These are phyloP conservation scores for Rhabditoides inermis DNA, from an alignment of 2,888 invertebrate genomes.

Conservation along the genomic window DNA sequence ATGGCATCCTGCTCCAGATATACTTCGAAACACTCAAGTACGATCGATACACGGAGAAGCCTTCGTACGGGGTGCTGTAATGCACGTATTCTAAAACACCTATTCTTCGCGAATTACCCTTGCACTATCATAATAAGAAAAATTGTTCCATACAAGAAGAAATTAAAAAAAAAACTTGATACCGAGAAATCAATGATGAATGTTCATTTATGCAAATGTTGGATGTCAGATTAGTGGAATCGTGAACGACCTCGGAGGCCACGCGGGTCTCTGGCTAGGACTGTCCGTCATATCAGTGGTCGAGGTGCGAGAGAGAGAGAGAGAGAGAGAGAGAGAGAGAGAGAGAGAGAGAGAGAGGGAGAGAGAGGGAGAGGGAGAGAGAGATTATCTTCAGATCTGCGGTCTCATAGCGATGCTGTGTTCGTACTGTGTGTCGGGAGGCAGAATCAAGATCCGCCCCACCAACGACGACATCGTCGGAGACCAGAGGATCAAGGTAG, in stretches of 20 bases:
- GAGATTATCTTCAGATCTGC: not conserved
- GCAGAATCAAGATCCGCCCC: slow-evolving; percentile 20
- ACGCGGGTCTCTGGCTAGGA: slow-evolving; percentile 54
- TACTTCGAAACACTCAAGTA: slow-evolving; percentile 51
- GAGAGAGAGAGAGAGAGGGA: not conserved
- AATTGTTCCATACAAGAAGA: not conserved
- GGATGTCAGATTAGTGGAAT: slow-evolving; percentile 51
- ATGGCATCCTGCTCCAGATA: slow-evolving; percentile 50
- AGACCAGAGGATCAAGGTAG: slow-evolving; percentile 23
- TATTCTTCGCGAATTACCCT: not conserved
- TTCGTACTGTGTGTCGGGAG: slow-evolving; percentile 21
- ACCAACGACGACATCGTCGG: slow-evolving; percentile 20
- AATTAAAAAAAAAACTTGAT: not conserved
- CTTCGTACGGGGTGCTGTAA: not conserved
- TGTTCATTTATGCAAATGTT: no score
- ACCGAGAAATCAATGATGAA: no score
- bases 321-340: not conserved
- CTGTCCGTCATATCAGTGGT: not conserved
- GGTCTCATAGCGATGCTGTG: not conserved
- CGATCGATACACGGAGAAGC: slow-evolving; percentile 28
- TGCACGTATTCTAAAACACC: not conserved
- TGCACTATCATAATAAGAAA: not conserved
- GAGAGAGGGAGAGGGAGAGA: not conserved
- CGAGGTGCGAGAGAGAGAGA: not conserved
- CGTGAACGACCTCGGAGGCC: slow-evolving; percentile 54